Conservation (phyloP, 2,113 vertebrate species). For the Ceratotherium simum region DNA sequence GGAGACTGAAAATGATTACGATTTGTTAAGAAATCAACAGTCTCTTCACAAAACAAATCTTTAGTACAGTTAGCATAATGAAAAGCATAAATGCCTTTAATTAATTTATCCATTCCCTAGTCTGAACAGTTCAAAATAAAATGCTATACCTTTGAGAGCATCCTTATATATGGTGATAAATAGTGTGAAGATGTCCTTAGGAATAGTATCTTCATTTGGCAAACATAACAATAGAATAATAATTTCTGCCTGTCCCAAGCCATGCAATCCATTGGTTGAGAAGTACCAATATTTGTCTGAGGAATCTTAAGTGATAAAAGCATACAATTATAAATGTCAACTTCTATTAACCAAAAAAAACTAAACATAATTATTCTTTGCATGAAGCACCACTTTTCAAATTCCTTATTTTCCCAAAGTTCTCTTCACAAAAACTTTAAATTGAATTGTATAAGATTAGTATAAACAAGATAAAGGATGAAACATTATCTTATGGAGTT, state of each 20-base stretch:
- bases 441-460: slow-evolving; percentile 23
- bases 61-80: not conserved
- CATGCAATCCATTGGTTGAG: slow-evolving; percentile 94
- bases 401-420: slow-evolving; percentile 42
- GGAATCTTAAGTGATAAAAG: slow-evolving; percentile 88
- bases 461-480: not conserved
- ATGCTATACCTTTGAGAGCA: slow-evolving; percentile 91
- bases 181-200: slow-evolving; percentile 93
- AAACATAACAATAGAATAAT: slow-evolving; percentile 93
- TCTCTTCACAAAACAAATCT: slow-evolving; percentile 54
- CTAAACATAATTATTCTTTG: slow-evolving; percentile 35
- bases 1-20: slow-evolving; percentile 1
- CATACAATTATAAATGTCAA: slow-evolving; percentile 63
- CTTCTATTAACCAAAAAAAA: slow-evolving; percentile 55
- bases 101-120: not conserved
- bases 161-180: slow-evolving; percentile 95
- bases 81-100: slow-evolving; percentile 35
- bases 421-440: slow-evolving; percentile 57
- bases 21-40: slow-evolving; percentile 24
- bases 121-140: slow-evolving; percentile 55
- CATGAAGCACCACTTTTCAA: slow-evolving; percentile 44
- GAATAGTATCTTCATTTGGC: slow-evolving; percentile 92
- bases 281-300: slow-evolving; percentile 95
- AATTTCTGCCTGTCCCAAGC: slow-evolving; percentile 96
- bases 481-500: not conserved